A percentile compares a stretch with the other conserved stretches of the same genome.
phyloP scores from a whole-genome alignment of 2,888 invertebrate genomes.

The Hydriomena furcata region DNA sequence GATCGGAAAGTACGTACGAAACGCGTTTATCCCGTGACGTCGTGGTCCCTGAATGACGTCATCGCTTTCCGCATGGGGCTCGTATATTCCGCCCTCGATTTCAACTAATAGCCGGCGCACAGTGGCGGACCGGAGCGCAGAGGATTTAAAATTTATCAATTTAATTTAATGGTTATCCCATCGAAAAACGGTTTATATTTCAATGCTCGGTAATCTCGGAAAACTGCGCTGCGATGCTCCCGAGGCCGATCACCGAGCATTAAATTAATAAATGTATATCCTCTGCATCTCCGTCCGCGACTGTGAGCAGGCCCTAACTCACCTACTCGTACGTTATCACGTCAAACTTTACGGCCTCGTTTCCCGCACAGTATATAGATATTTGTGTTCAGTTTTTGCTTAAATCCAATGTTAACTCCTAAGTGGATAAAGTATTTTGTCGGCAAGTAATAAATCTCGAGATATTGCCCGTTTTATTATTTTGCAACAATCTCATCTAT shows the following conservation, averaged over 20 bases:
- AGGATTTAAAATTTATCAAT: too few species aligned
- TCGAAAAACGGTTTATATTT: too few species aligned
- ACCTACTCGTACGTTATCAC: slow-evolving; percentile 16
- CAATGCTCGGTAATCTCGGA: too few species aligned
- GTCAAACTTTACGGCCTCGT: slow-evolving; percentile 10
- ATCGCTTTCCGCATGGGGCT: slow-evolving; percentile 8
- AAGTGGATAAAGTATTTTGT: not conserved
- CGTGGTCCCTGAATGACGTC: slow-evolving; percentile 19
- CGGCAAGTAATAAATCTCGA: too few species aligned
- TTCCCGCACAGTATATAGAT: not conserved
- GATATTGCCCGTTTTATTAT: slow-evolving; percentile 8
- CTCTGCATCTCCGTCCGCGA: too few species aligned
- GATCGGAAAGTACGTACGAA: slow-evolving; percentile 12
- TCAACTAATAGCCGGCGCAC: too few species aligned
- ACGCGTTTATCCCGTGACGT: slow-evolving; percentile 5
- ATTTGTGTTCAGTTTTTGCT: not conserved
- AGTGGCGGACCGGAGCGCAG: too few species aligned
- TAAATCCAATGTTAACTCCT: not conserved
- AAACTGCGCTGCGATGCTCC: too few species aligned
- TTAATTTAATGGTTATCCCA: too few species aligned
- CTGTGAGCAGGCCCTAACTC: too few species aligned
- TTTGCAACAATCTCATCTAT: slow-evolving; percentile 13
- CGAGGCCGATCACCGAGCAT: too few species aligned
- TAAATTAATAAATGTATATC: too few species aligned
- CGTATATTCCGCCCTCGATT: slow-evolving; percentile 10